A percentile compares a stretch with the other conserved stretches of the same genome.
These are phyloP conservation scores for Gallinago solitaria DNA, from an alignment of 2,797 vertebrate species.

Conservation along the genomic window DNA sequence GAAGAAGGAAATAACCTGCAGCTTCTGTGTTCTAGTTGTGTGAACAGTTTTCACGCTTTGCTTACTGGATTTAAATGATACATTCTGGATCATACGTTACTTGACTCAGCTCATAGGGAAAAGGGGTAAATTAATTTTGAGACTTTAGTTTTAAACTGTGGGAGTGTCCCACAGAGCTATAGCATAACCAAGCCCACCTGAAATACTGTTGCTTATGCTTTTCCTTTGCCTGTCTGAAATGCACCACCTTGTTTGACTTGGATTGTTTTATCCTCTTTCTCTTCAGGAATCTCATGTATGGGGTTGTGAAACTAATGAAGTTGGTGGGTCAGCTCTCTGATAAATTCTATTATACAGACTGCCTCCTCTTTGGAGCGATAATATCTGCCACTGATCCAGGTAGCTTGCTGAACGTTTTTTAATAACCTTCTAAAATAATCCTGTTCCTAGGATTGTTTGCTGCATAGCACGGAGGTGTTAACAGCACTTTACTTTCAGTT, in stretches of 20 bases:
- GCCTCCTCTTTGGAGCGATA: slow-evolving; percentile 96
- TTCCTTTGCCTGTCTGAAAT: not conserved
- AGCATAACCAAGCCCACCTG: not conserved
- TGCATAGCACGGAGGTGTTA: not conserved
- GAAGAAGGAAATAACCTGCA: not conserved
- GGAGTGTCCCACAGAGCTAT: not conserved
- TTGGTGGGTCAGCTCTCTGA: slow-evolving; percentile 89
- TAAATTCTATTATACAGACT: slow-evolving; percentile 98
- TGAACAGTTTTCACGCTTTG: not conserved
- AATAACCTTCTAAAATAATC: not conserved
- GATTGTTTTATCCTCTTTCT: slow-evolving; percentile 1
- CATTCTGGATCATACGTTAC: not conserved
- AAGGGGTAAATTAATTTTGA: not conserved
- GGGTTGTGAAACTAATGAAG: slow-evolving; percentile 96
- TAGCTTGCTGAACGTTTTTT: slow-evolving; percentile 53
- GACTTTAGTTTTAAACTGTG: not conserved
- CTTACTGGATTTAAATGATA: not conserved
- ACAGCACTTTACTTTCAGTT: not conserved
- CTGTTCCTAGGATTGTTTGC: not conserved
- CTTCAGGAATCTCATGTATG: slow-evolving; percentile 95
- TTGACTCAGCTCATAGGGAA: not conserved
- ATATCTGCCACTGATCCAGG: slow-evolving; percentile 99
- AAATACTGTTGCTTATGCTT: not conserved
- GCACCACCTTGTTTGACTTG: not conserved
- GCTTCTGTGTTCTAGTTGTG: not conserved